Evolutionary conservation across 2,888 invertebrate genomes (phyloP).

Genomic region (Apamea epomidion): DNA sequence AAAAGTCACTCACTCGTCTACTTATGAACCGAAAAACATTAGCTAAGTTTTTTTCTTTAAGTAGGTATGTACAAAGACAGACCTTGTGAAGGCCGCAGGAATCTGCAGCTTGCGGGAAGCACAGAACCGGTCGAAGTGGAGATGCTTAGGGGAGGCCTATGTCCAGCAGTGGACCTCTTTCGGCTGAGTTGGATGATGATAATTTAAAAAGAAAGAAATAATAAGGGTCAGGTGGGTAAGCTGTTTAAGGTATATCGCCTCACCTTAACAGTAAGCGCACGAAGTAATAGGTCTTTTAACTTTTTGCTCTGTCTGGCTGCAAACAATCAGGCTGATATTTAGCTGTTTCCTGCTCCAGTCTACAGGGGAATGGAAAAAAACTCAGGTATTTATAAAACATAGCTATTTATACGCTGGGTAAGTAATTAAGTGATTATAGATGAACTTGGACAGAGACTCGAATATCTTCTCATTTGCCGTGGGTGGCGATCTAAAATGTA

Average conservation of each 20-base stretch:
- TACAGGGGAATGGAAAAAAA: neutral
- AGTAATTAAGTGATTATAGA: conserved; percentile 10
- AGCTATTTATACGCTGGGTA: neutral
- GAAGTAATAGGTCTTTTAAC: conserved; percentile 4
- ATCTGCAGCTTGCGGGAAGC: no score
- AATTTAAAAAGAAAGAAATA: neutral
- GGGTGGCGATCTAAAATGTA: neutral
- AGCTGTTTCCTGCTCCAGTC: neutral
- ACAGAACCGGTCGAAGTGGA: no score
- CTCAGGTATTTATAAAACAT: neutral
- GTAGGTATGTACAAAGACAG: neutral
- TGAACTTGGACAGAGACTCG: neutral
- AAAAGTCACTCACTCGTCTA: neutral
- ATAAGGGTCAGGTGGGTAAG: neutral
- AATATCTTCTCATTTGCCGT: neutral
- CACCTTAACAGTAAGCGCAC: conserved; percentile 48
- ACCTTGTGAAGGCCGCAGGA: no score
- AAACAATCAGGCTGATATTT: conserved; percentile 33
- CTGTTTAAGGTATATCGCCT: neutral
- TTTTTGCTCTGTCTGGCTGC: conserved; percentile 29
- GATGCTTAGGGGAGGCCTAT: no score
- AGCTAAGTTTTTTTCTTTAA: neutral
- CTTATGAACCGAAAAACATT: neutral
- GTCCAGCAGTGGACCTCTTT: no score
- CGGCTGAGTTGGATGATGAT: no score